Evolutionary conservation across 1,140 invertebrate genomes (phyloP), one percentile per base, ranked within the genome.

Genomic region (Phocides pigmalion): DNA sequence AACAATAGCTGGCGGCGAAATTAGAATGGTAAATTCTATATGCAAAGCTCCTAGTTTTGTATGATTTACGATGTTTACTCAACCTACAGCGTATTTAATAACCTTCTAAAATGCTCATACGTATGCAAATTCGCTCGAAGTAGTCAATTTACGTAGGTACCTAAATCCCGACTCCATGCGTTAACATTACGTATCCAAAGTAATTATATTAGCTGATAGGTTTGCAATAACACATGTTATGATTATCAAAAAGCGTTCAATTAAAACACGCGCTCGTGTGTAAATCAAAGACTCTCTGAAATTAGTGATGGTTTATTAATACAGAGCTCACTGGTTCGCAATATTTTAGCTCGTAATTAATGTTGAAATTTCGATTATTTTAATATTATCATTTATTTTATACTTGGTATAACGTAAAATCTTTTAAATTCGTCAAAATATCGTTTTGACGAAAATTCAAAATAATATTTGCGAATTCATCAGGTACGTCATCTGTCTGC

Each of bases 11-110:
- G n/a, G 12, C 25, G 49, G 28, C 15, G 11, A 53, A 50, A 53
- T 53, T 37, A 53, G 15, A 20, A 53, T 35, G 50, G 50, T 53
- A 53, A 53, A 53, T 53, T 53, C 32, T 39, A 53, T 53, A 37
- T 39, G 50, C 32, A 39, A 53, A 53, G 50, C 16, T 53, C 50
- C 50, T 53, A 53, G 32, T 53, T 53, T 39, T 35, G 50, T 53
- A 39, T 39, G 50, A 53, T 53, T 53, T 37, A 53, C 50, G 50
- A 53, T 53, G 50, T 53, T 37, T 53, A 53, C 50, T 39, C 2
- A 53, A 39, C 50, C 50, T 17, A 53, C 32, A 16, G 50, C 50
- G 50, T 53, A 53, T 53, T 53, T 53, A 53, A 53, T 53, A 53
- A 53, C 32, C 50, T 53, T 32, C 50, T 53, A 53, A 53, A 53